These are phyloP conservation scores for Tetragonula carbonaria DNA, from an alignment of 2,888 invertebrate species.

Conservation along the genomic window DNA sequence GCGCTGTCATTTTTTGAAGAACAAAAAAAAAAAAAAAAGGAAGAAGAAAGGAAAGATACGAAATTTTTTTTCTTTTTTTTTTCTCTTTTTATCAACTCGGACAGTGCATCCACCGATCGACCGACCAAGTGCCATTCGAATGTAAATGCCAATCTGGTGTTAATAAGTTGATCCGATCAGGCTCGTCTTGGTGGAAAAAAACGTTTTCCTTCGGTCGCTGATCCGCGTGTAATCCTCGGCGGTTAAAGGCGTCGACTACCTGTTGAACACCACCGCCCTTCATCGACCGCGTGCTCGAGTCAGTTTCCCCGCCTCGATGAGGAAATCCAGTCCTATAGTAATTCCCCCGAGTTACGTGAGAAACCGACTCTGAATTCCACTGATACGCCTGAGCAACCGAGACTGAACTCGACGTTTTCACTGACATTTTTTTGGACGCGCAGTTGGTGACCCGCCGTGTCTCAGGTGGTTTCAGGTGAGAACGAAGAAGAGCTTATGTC, in stretches of 20 bases:
- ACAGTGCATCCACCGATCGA: neutral
- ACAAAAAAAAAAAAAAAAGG: too few species aligned
- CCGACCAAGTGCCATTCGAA: neutral
- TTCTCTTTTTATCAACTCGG: too few species aligned
- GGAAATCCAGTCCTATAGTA: constrained; percentile 47
- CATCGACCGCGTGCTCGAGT: constrained; percentile 12
- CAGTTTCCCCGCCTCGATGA: neutral
- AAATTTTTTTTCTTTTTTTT: too few species aligned
- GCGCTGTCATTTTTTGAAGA: too few species aligned
- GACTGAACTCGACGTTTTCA: neutral
- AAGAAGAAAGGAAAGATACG: too few species aligned
- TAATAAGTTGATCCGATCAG: constrained; percentile 26
- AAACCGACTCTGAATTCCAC: constrained; percentile 53
- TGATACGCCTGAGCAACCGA: neutral
- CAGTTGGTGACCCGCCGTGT: neutral
- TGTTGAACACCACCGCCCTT: constrained; percentile 49
- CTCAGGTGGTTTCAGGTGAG: too few species aligned
- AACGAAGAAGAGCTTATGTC: neutral
- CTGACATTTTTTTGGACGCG: neutral
- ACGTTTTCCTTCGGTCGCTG: neutral
- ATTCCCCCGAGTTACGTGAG: constrained; percentile 57
- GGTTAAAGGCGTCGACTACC: constrained; percentile 47
- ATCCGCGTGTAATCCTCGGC: constrained; percentile 6
- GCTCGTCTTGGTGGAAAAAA: constrained; percentile 9
- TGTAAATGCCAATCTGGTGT: neutral